Evolutionary conservation across 2,888 invertebrate genomes (phyloP).

Genomic region (Mechanitis messenoides): DNA sequence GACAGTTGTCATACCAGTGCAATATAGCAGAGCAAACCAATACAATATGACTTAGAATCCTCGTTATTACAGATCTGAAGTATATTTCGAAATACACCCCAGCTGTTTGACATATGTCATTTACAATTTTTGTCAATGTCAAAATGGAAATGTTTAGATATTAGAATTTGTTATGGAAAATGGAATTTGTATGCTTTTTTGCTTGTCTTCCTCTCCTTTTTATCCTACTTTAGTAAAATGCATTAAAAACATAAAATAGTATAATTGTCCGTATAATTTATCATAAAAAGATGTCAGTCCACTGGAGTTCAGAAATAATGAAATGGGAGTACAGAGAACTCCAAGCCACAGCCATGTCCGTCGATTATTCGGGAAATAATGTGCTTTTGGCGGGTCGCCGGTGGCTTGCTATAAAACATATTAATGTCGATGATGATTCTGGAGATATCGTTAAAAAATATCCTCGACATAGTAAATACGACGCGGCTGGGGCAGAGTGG

Average conservation of each 20-base stretch:
- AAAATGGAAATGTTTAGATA: conserved; percentile 6
- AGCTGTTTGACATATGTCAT: conserved; percentile 21
- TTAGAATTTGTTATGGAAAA: no score
- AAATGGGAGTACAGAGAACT: conserved; percentile 88
- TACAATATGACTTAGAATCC: no score
- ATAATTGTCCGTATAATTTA: conserved; percentile 10
- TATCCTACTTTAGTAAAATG: not conserved
- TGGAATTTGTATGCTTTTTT: conserved; percentile 2
- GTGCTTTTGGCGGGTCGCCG: conserved; percentile 89
- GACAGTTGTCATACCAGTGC: no score
- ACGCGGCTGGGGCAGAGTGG: conserved; percentile 95
- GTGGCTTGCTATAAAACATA: conserved; percentile 84
- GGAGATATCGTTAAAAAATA: conserved; percentile 84
- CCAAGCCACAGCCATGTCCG: conserved; percentile 94
- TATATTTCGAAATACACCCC: not conserved
- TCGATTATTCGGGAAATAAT: conserved; percentile 90
- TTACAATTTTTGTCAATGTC: conserved; percentile 4
- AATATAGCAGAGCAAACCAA: no score
- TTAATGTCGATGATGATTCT: conserved; percentile 82
- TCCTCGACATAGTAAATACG: conserved; percentile 93
- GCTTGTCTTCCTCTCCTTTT: conserved; percentile 6
- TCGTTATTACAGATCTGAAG: not conserved
- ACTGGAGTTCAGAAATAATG: conserved; percentile 72
- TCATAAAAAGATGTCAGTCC: conserved; percentile 54
- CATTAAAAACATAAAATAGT: conserved; percentile 3